phyloP scores from a whole-genome alignment of 2,888 invertebrate species.

The Agrotis puta region DNA sequence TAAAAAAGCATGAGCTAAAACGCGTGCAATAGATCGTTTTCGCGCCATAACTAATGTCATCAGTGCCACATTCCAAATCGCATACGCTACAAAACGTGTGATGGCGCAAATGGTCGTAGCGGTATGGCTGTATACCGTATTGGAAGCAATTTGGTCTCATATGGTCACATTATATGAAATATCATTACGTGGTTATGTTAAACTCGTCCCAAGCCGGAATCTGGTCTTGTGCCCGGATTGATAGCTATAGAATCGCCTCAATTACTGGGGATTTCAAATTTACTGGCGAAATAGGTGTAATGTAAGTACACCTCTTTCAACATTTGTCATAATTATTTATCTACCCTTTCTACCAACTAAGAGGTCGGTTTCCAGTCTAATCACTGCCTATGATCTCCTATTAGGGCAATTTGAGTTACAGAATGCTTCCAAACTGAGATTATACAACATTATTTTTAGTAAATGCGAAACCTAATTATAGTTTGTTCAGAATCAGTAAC shows the following conservation, averaged over 20 bases:
- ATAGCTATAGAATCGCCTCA: no score
- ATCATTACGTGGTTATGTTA: slow-evolving; percentile 22
- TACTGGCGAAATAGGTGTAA: no score
- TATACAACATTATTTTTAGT: background rate
- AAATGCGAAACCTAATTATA: no score
- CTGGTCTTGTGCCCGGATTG: background rate
- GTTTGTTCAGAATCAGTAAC: no score
- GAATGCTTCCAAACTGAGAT: background rate
- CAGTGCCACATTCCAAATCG: slow-evolving; percentile 61
- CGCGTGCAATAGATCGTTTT: slow-evolving; percentile 45
- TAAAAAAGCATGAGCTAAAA: slow-evolving; percentile 26
- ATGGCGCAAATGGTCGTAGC: slow-evolving; percentile 53
- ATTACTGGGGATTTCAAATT: background rate
- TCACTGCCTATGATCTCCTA: no score
- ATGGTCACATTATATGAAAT: slow-evolving; percentile 17
- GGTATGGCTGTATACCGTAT: slow-evolving; percentile 45
- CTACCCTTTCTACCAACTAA: background rate
- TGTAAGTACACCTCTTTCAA: no score
- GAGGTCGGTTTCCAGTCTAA: no score
- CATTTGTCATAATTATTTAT: no score
- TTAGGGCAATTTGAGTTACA: no score
- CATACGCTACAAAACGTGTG: slow-evolving; percentile 40
- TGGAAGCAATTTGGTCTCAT: slow-evolving; percentile 32
- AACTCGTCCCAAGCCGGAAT: slow-evolving; percentile 4
- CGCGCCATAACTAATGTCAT: slow-evolving; percentile 54